Evolutionary conservation across 1,140 invertebrate genomes (phyloP), one percentile per base, ranked within the genome.

Genomic region (Caenorhabditis tropicalis): DNA sequence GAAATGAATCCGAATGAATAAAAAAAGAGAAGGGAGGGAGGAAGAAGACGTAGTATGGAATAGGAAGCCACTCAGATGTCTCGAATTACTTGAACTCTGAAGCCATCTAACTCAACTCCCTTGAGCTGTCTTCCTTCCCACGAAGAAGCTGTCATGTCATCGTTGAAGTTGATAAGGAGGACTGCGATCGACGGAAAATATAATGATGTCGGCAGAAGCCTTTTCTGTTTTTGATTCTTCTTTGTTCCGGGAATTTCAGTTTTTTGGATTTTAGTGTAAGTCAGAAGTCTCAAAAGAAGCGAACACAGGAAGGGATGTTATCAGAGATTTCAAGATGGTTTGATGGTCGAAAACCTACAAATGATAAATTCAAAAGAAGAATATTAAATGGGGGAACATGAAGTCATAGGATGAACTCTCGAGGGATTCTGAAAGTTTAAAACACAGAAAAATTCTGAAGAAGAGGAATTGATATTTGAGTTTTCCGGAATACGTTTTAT

Each of bases 21-120:
- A 24, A 74, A 74, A 31, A 74, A 21, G 24, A 27, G 21, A 56
- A 27, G 24, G 29, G 53, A 56, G 21, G 53, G 1, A n/a, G 53
- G 21, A 51, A 51, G 49, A n/a, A n/a, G n/a, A n/a, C n/a, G n/a
- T n/a, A n/a, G n/a, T n/a, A n/a, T 43, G 39, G 39, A 43, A 43
- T 43, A 43, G 39, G 39, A 43, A 43, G 39, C 39, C 39, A 43
- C 39, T 6, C 39, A 6, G 4, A 58, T 58, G 53, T 74, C 65
- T 74, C 65, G 65, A 74, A 74, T 74, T 74, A 43, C 65, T 43
- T 74, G 65, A 74, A 74, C 65, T 74, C 65, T 43, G 33, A 74
- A 74, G 36, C 36, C 65, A 27, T 36, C n/a, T 24, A 43, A 36
- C 29, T 65, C 29, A 36, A 65, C 65, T 74, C 31, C 58, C 58